A percentile compares a stretch with the other conserved stretches of the same genome.
These are phyloP conservation scores for Thomomys bottae DNA, from an alignment of 2,113 vertebrate species.

Conservation along the genomic window DNA sequence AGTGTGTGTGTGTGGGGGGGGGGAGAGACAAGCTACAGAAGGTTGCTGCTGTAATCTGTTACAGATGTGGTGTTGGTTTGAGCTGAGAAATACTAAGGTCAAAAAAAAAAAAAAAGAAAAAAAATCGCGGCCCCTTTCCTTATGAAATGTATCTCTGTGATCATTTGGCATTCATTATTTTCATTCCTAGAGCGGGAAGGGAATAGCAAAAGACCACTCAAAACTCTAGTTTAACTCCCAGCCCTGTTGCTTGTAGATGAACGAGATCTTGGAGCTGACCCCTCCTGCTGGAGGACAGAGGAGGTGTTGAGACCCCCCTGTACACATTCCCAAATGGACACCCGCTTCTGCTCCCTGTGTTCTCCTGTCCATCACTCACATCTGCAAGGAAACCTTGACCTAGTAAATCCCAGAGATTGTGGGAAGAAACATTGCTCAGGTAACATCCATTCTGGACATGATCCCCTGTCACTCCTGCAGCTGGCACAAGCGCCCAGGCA, in stretches of 20 bases:
- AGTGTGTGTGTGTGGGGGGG: no score
- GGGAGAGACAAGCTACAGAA: background rate
- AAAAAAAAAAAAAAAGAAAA: no score
- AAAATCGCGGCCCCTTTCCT: background rate
- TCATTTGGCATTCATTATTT: background rate
- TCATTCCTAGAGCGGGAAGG: background rate
- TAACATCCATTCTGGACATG: background rate
- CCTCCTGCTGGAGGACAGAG: background rate
- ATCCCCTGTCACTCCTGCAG: background rate
- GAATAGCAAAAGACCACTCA: background rate
- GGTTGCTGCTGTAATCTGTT: background rate
- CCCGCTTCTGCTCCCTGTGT: accelerated
- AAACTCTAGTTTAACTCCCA: background rate
- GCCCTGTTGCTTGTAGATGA: background rate
- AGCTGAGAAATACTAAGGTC: conserved; percentile 31
- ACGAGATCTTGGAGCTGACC: background rate
- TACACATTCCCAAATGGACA: no score
- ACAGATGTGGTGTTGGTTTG: background rate
- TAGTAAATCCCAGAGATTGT: background rate
- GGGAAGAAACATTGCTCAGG: background rate
- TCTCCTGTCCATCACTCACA: background rate
- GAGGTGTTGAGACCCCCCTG: background rate
- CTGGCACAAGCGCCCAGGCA: background rate
- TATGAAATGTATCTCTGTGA: background rate
- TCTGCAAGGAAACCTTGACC: background rate